phyloP scores from a whole-genome alignment of 2,113 vertebrate genomes.

The Leiothrix lutea region DNA sequence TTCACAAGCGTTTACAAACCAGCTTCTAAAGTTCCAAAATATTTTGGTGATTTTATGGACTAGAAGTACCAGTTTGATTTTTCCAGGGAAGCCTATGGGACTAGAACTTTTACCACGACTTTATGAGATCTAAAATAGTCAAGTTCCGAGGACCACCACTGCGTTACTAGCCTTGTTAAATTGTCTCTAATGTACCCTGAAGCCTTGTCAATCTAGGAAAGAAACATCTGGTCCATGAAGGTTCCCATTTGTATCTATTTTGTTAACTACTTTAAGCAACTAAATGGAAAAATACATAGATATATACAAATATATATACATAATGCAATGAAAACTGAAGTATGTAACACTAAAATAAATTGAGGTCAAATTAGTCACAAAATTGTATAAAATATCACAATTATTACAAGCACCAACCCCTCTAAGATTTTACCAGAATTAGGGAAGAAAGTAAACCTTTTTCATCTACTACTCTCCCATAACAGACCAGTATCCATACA shows the following conservation, averaged over 20 bases:
- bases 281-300: neutral
- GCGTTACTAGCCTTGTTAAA: conserved; percentile 42
- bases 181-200: neutral
- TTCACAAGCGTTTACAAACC: neutral
- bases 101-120: neutral
- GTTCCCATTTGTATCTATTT: conserved; percentile 31
- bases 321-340: conserved; percentile 1
- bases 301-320: neutral
- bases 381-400: neutral
- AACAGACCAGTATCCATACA: neutral
- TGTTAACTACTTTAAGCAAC: neutral
- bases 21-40: neutral
- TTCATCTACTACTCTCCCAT: neutral
- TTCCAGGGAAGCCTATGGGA: neutral
- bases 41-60: neutral
- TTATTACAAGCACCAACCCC: neutral
- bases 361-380: neutral
- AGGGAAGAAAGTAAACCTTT: neutral
- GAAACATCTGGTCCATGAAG: conserved; percentile 28
- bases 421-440: neutral
- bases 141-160: neutral
- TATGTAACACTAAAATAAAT: neutral
- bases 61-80: neutral
- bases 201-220: neutral
- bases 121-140: neutral